phyloP scores from a whole-genome alignment of 92 coral and sea anemone species.

The Chrysogorgia sp. region DNA sequence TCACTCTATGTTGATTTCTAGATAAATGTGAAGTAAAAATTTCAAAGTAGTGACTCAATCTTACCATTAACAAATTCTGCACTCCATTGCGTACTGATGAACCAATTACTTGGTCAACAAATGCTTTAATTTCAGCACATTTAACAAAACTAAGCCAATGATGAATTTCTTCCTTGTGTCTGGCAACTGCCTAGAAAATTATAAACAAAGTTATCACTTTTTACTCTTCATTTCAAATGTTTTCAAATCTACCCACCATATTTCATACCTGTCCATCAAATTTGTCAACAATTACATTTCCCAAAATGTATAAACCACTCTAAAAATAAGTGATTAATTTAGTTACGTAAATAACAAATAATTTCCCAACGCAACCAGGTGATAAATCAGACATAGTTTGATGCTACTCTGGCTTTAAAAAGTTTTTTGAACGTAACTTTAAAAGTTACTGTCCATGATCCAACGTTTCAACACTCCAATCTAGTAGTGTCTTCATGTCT shows the following conservation, averaged over 20 bases:
- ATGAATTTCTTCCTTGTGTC: constrained; percentile 23
- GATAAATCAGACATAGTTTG: too few species aligned
- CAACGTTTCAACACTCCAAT: too few species aligned
- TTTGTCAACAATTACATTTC: constrained; percentile 78
- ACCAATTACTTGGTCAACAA: constrained; percentile 84
- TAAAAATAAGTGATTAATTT: too few species aligned
- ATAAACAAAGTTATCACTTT: background rate
- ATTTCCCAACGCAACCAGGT: too few species aligned
- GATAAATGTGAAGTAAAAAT: background rate
- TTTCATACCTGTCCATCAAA: constrained; percentile 69
- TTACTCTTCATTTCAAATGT: too few species aligned
- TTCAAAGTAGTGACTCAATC: background rate
- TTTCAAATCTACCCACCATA: background rate
- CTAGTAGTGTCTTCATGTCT: too few species aligned
- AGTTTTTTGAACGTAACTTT: too few species aligned
- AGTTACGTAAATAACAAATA: too few species aligned
- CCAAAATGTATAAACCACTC: constrained; percentile 94
- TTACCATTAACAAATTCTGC: constrained; percentile 88
- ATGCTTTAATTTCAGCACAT: constrained; percentile 92
- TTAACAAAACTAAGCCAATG: constrained; percentile 87
- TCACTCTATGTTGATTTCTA: background rate
- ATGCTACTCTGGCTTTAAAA: too few species aligned
- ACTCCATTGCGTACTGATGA: constrained; percentile 79
- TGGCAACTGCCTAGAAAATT: constrained; percentile 59
- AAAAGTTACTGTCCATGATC: too few species aligned